phyloP scores from a whole-genome alignment of 2,888 invertebrate genomes.

The Eulithis prunata region DNA sequence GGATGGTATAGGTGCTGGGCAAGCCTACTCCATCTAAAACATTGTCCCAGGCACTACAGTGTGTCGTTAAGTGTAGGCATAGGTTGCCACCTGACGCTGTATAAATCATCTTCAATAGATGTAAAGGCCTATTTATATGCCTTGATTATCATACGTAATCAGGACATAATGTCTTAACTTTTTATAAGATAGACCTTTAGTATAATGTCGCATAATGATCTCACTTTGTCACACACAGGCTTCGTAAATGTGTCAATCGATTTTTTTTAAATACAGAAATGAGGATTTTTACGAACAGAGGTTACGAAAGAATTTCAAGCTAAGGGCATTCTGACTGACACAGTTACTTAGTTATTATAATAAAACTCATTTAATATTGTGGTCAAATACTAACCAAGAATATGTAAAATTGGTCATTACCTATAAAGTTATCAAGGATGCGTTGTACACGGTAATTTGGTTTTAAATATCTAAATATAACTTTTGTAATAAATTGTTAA shows the following conservation, averaged over 20 bases:
- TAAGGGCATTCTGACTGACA: constrained; percentile 52
- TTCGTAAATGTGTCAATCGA: constrained; percentile 62
- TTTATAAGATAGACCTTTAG: constrained; percentile 59
- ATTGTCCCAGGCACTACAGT: too few relatives aligned
- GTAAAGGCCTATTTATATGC: too few relatives aligned
- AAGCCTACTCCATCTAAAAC: too few relatives aligned
- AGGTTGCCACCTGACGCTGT: too few relatives aligned
- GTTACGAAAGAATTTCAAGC: constrained; percentile 31
- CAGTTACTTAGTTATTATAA: constrained; percentile 64
- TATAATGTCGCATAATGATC: constrained; percentile 82
- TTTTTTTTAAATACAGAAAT: constrained; percentile 27
- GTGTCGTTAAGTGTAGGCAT: too few relatives aligned
- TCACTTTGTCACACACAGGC: constrained; percentile 80
- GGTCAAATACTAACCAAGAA: constrained; percentile 75
- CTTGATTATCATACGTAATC: too few relatives aligned
- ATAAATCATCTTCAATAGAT: too few relatives aligned
- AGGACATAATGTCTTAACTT: too few relatives aligned
- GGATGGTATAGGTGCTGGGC: too few relatives aligned
- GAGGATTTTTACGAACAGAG: constrained; percentile 14
- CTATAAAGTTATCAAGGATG: constrained; percentile 43
- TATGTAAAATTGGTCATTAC: constrained; percentile 43
- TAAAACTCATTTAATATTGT: constrained; percentile 46
- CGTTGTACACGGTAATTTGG: constrained; percentile 74
- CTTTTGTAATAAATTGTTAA: constrained; percentile 72
- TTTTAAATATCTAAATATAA: constrained; percentile 64